A percentile compares a stretch with the other conserved stretches of the same genome.
Conservation (phyloP, 2,113 vertebrate species). For the Petroica traversi region DNA sequence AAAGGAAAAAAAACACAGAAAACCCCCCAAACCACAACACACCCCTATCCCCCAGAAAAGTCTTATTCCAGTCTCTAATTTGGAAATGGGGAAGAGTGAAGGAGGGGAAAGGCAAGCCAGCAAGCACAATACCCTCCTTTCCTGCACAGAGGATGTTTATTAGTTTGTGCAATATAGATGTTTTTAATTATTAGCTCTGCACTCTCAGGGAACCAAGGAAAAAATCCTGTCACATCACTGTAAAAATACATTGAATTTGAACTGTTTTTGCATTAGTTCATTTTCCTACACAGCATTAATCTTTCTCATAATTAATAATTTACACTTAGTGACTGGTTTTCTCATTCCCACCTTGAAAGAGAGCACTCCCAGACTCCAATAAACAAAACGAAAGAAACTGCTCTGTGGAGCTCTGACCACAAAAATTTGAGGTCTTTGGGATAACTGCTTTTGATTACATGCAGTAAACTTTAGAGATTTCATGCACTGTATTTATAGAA, state of each 20-base stretch:
- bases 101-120: neutral
- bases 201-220: neutral
- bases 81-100: neutral
- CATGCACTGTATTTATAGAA: neutral
- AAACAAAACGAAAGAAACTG: neutral
- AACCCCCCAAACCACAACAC: neutral
- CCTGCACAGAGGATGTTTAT: neutral
- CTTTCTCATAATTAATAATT: neutral
- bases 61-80: neutral
- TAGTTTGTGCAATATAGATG: slow-evolving; percentile 10
- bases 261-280: neutral
- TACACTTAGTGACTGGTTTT: neutral
- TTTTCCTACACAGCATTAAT: neutral
- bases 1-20: neutral
- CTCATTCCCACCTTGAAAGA: neutral
- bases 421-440: neutral
- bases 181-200: slow-evolving; percentile 4
- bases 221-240: neutral
- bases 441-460: neutral
- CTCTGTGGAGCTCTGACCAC: neutral
- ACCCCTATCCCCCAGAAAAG: accelerated
- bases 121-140: neutral
- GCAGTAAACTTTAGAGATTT: neutral
- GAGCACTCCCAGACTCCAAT: neutral
- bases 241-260: neutral